Conservation (phyloP, 2,113 vertebrate genomes). For the Macrotis lagotis region DNA sequence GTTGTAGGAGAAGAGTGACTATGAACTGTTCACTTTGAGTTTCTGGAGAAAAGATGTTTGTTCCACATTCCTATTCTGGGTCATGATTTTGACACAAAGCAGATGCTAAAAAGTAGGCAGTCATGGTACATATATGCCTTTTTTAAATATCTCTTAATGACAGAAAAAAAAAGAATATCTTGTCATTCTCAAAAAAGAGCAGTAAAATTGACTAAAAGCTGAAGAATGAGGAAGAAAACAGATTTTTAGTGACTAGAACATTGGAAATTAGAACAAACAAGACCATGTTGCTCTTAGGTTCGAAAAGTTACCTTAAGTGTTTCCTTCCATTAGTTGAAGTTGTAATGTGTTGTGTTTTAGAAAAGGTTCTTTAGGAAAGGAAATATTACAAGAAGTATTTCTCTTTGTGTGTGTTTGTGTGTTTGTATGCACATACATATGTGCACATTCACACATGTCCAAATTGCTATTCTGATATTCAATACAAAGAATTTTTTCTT, state of each 20-base stretch:
- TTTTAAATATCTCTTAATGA: not conserved
- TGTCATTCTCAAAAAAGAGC: not conserved
- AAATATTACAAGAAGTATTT: not conserved
- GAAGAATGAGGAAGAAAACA: not conserved
- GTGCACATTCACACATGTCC: not conserved
- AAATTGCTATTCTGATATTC: not conserved
- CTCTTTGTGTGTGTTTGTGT: not conserved
- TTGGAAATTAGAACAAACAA: conserved; percentile 18
- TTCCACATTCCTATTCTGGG: not conserved
- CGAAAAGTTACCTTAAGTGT: conserved; percentile 14
- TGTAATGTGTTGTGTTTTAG: not conserved
- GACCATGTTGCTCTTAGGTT: not conserved
- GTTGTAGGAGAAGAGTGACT: not conserved
- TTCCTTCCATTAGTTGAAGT: conserved; percentile 1
- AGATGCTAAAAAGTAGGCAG: not conserved
- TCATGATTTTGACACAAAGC: conserved; percentile 4
- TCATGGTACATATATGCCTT: not conserved
- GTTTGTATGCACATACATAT: no score
- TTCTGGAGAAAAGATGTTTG: not conserved
- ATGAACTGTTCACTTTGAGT: conserved; percentile 20
- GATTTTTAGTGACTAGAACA: not conserved
- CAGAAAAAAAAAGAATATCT: not conserved
- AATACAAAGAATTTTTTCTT: not conserved
- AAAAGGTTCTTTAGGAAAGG: not conserved
- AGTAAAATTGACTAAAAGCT: conserved; percentile 31